Conservation (phyloP, 2,888 invertebrate species). For the Alviniconcha strummeri region DNA sequence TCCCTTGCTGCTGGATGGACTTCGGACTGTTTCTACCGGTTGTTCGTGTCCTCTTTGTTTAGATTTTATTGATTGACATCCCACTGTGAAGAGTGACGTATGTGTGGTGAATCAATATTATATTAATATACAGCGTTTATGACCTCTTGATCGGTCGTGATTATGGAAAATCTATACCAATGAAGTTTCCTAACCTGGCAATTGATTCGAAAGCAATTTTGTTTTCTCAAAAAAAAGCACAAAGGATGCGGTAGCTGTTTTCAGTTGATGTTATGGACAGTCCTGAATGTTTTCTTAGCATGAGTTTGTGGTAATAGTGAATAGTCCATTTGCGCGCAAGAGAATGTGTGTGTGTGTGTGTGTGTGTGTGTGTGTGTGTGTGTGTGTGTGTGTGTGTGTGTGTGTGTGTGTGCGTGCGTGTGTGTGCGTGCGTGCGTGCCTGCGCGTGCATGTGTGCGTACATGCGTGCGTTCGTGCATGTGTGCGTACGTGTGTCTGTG, state of each 20-base stretch:
- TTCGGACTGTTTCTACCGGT: no score
- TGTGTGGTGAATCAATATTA: no score
- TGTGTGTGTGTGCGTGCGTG: background rate
- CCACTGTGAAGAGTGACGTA: background rate
- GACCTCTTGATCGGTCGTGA: background rate
- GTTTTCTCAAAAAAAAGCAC: background rate
- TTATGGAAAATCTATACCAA: background rate
- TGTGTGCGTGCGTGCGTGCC: background rate
- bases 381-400: background rate
- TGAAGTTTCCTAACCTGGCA: background rate
- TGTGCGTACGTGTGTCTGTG: background rate
- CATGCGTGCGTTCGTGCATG: background rate
- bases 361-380: background rate
- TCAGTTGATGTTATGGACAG: no score
- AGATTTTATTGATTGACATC: background rate
- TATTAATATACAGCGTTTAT: no score
- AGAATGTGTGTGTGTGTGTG: background rate
- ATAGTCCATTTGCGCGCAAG: background rate
- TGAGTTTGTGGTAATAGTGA: background rate
- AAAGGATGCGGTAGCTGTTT: background rate
- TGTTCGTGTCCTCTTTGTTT: no score
- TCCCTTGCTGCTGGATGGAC: background rate
- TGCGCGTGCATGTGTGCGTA: background rate
- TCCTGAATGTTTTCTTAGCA: no score
- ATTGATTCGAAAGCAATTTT: background rate